A percentile compares a stretch with the other conserved stretches of the same genome.
phyloP scores from a whole-genome alignment of 2,888 invertebrate genomes.

The Eledona agricola region DNA sequence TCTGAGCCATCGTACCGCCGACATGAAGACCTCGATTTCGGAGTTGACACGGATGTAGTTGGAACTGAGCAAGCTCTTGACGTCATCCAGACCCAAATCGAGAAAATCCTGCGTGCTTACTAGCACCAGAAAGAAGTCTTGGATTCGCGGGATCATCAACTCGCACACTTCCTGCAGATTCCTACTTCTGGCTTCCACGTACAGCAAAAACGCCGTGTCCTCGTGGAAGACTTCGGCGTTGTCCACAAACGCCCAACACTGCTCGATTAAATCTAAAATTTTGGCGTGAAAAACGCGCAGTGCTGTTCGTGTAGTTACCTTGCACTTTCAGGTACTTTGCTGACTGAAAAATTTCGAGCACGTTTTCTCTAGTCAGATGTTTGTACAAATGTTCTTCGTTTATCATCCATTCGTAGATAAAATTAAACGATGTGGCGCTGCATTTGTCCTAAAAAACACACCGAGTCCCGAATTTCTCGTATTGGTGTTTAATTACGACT shows the following conservation, averaged over 20 bases:
- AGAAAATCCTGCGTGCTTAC: slow-evolving; percentile 81
- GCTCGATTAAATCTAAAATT: slow-evolving; percentile 75
- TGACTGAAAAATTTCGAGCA: slow-evolving; percentile 76
- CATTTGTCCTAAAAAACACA: slow-evolving; percentile 55
- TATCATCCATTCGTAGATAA: slow-evolving; percentile 86
- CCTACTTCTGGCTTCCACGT: slow-evolving; percentile 65
- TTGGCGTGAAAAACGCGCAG: slow-evolving; percentile 2
- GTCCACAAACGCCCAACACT: slow-evolving; percentile 80
- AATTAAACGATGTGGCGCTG: slow-evolving; percentile 70
- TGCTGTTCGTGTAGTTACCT: slow-evolving; percentile 57
- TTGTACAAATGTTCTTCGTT: slow-evolving; percentile 69
- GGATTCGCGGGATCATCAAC: slow-evolving; percentile 77
- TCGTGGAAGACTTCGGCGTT: slow-evolving; percentile 75
- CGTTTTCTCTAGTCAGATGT: slow-evolving; percentile 72
- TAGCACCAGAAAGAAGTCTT: slow-evolving; percentile 78
- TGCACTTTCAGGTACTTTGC: slow-evolving; percentile 76
- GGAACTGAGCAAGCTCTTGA: slow-evolving; percentile 73
- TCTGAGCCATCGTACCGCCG: slow-evolving; percentile 81
- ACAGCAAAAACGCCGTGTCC: slow-evolving; percentile 77
- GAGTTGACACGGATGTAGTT: slow-evolving; percentile 79
- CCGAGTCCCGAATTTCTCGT: slow-evolving; percentile 1
- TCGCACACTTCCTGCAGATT: slow-evolving; percentile 71
- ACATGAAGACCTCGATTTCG: slow-evolving; percentile 82
- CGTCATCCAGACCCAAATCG: slow-evolving; percentile 71
- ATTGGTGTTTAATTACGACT: slow-evolving; percentile 33